Evolutionary conservation across 2,888 invertebrate species (phyloP).

Genomic region (Globia sparganii): DNA sequence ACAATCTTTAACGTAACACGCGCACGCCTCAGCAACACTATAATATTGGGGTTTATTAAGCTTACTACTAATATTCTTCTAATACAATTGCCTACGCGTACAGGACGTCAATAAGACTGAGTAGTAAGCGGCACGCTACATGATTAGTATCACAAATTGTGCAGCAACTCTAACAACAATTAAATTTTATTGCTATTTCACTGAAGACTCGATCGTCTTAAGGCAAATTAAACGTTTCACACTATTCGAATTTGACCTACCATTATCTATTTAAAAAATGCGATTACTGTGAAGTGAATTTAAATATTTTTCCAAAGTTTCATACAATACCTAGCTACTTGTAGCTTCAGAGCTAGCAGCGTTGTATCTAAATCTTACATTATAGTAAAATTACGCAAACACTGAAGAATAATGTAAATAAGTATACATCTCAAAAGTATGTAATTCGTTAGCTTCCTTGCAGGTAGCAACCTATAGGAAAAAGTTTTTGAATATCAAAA

Average conservation of each 20-base stretch:
- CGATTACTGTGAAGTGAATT: slow-evolving; percentile 72
- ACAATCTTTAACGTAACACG: slow-evolving; percentile 37
- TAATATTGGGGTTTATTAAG: slow-evolving; percentile 85
- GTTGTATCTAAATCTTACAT: slow-evolving; percentile 78
- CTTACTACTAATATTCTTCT: slow-evolving; percentile 87
- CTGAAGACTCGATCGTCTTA: slow-evolving; percentile 83
- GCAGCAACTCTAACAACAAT: slow-evolving; percentile 85
- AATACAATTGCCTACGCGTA: slow-evolving; percentile 88
- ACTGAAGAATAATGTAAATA: slow-evolving; percentile 79
- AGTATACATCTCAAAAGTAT: slow-evolving; percentile 86
- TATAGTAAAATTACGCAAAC: slow-evolving; percentile 81
- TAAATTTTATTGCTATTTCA: slow-evolving; percentile 88
- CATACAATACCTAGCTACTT: slow-evolving; percentile 71
- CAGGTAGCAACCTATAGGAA: slow-evolving; percentile 85
- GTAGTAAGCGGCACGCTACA: slow-evolving; percentile 86
- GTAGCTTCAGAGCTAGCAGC: slow-evolving; percentile 70
- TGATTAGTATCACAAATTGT: slow-evolving; percentile 88
- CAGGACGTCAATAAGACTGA: slow-evolving; percentile 87
- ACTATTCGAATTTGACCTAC: slow-evolving; percentile 71
- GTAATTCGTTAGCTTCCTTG: slow-evolving; percentile 82
- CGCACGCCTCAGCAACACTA: slow-evolving; percentile 71
- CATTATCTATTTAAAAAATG: slow-evolving; percentile 68
- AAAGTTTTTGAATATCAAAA: slow-evolving; percentile 89
- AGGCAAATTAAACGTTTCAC: slow-evolving; percentile 86
- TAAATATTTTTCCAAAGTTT: slow-evolving; percentile 69